These are phyloP conservation scores for Isoperla grammatica DNA, from an alignment of 2,888 invertebrate genomes.

Conservation along the genomic window DNA sequence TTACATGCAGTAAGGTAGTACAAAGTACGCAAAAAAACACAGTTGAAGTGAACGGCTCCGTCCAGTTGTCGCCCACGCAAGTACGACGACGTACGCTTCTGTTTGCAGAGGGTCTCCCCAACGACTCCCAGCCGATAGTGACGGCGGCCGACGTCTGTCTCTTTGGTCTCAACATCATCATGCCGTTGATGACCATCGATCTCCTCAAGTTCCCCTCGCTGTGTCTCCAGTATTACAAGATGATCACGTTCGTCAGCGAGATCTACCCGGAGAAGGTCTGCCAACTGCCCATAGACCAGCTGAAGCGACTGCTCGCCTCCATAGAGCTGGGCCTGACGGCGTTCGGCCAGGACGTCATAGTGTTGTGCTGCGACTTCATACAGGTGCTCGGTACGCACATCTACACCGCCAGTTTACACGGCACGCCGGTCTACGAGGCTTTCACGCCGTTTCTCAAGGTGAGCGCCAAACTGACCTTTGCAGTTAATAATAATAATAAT, in stretches of 20 bases:
- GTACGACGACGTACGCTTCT: not conserved
- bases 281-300: slow-evolving; percentile 46
- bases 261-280: slow-evolving; percentile 56
- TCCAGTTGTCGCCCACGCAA: too few relatives aligned
- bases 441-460: slow-evolving; percentile 49
- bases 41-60: too few relatives aligned
- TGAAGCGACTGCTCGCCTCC: slow-evolving; percentile 51
- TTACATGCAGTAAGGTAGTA: too few relatives aligned
- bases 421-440: slow-evolving; percentile 41
- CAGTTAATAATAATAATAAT: too few relatives aligned
- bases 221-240: slow-evolving; percentile 55
- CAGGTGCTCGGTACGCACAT: slow-evolving; percentile 50
- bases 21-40: too few relatives aligned
- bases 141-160: slow-evolving; percentile 58
- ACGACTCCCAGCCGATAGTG: slow-evolving; percentile 37
- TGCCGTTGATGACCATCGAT: slow-evolving; percentile 67
- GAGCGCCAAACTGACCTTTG: slow-evolving; percentile 29
- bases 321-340: slow-evolving; percentile 56
- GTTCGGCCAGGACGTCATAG: slow-evolving; percentile 53
- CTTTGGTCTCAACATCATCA: slow-evolving; percentile 62
- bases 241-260: slow-evolving; percentile 60
- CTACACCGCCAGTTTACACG: slow-evolving; percentile 39
- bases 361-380: slow-evolving; percentile 55
- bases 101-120: slow-evolving; percentile 28
- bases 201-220: slow-evolving; percentile 63